Conservation (phyloP, 2,113 vertebrate species). For the Thomomys bottae region DNA sequence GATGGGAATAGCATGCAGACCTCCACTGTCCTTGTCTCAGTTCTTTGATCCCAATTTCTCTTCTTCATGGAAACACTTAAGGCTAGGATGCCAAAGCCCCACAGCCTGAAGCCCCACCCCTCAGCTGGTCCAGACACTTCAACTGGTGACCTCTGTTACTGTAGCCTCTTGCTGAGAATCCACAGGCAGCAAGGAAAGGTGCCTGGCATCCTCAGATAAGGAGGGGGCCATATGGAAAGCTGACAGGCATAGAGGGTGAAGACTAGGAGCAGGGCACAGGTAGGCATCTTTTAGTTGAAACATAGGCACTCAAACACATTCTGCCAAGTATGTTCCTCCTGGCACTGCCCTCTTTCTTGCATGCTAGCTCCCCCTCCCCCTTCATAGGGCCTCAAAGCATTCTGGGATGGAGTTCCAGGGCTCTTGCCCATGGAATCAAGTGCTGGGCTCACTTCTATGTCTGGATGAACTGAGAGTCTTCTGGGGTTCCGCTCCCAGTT, state of each 20-base stretch:
- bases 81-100: not conserved
- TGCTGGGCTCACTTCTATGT: not conserved
- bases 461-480: not conserved
- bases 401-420: not conserved
- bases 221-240: not conserved
- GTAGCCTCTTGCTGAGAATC: not conserved
- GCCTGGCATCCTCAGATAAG: not conserved
- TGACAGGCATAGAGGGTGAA: not conserved
- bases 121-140: conserved; percentile 4
- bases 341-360: not conserved
- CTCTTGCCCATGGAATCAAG: not conserved
- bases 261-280: not conserved
- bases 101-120: not conserved
- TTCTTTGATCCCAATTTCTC: conserved; percentile 16
- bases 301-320: conserved; percentile 4
- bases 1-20: not conserved
- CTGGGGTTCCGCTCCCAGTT: not conserved
- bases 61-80: not conserved
- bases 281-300: conserved; percentile 26
- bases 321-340: not conserved
- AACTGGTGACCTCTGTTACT: not conserved
- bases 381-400: not conserved
- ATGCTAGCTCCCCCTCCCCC: too few relatives aligned
- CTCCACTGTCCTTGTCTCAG: not conserved
- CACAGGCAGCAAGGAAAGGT: not conserved